Evolutionary conservation across 2,888 invertebrate genomes (phyloP).

Genomic region (Cancer borealis): DNA sequence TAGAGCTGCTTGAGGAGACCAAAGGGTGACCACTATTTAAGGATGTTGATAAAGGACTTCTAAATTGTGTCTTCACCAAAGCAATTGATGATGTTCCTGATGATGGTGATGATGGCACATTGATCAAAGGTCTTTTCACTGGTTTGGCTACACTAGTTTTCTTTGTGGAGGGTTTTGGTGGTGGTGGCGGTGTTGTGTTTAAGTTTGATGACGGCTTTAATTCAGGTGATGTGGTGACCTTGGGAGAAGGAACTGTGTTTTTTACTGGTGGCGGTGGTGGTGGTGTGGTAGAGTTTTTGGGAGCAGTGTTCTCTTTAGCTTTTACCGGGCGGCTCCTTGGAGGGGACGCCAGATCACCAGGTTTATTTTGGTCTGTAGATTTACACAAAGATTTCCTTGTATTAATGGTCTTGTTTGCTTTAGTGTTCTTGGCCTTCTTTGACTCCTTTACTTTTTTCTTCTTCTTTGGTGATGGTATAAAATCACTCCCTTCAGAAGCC

Average conservation of each 20-base stretch:
- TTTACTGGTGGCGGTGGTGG: not conserved
- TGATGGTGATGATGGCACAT: not conserved
- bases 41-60: slow-evolving; percentile 50
- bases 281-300: not conserved
- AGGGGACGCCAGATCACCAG: not conserved
- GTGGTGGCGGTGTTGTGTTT: not conserved
- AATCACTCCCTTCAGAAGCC: slow-evolving; percentile 63
- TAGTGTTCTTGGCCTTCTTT: slow-evolving; percentile 56
- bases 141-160: not conserved
- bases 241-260: not conserved
- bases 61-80: slow-evolving; percentile 62
- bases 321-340: not conserved
- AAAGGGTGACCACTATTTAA: not conserved
- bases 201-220: not conserved
- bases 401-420: not conserved
- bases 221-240: not conserved
- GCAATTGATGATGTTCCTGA: not conserved
- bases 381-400: not conserved
- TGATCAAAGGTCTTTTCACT: not conserved
- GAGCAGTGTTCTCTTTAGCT: slow-evolving; percentile 58
- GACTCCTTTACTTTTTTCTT: slow-evolving; percentile 57
- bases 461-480: slow-evolving; percentile 64
- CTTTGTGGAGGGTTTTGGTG: not conserved
- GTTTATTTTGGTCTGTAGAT: not conserved
- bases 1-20: slow-evolving; percentile 36